These are phyloP conservation scores for Drosophila sp. DNA, from an alignment of 1,140 invertebrate species.

Conservation along the genomic window DNA sequence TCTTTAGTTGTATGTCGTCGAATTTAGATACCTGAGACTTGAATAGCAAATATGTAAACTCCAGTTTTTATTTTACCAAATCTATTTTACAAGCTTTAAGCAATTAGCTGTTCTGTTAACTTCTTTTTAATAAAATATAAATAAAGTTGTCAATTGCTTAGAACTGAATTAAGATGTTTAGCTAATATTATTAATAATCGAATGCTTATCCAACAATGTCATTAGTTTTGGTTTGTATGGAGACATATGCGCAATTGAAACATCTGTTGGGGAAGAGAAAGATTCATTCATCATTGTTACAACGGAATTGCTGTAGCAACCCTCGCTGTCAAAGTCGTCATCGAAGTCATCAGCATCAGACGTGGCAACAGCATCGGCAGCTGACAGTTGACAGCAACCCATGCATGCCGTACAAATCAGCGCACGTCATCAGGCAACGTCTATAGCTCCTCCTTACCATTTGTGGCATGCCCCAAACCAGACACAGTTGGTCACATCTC, in stretches of 20 bases:
- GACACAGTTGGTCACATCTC: conserved; percentile 25
- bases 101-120: too few relatives aligned
- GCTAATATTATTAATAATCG: neutral
- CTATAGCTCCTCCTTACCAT: conserved; percentile 5
- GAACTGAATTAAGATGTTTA: neutral
- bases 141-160: neutral
- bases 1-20: too few relatives aligned
- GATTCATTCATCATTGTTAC: conserved; percentile 57
- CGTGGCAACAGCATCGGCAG: conserved; percentile 31
- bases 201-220: neutral
- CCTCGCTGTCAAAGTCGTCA: conserved; percentile 62
- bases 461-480: conserved; percentile 6
- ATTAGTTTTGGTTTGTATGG: conserved; percentile 8
- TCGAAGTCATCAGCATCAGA: conserved; percentile 46
- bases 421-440: conserved; percentile 59
- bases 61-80: too few relatives aligned
- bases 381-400: conserved; percentile 36
- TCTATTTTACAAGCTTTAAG: too few relatives aligned
- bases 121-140: too few relatives aligned
- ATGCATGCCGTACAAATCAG: conserved; percentile 59
- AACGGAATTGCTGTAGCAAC: conserved; percentile 55
- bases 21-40: too few relatives aligned
- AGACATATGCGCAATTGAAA: conserved; percentile 55
- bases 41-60: too few relatives aligned
- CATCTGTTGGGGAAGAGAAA: conserved; percentile 44